Conservation (phyloP, 2,113 vertebrate species). For the Corvus cornix region DNA sequence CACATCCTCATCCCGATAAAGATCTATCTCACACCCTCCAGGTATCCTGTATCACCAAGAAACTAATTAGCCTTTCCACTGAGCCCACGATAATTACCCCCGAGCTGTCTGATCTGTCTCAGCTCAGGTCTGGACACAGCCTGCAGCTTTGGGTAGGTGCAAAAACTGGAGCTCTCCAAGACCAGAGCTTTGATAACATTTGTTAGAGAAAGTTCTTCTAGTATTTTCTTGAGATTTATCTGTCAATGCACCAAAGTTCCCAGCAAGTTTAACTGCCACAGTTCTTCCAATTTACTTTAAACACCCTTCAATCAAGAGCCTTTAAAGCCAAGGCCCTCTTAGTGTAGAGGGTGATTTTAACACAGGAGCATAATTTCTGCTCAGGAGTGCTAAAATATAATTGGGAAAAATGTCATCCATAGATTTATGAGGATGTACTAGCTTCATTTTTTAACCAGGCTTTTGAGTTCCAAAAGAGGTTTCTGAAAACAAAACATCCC, state of each 20-base stretch:
- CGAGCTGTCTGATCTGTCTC: not conserved
- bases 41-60: not conserved
- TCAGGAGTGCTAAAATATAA: constrained; percentile 12
- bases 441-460: not conserved
- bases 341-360: not conserved
- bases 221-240: not conserved
- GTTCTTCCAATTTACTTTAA: constrained; percentile 34
- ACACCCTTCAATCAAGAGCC: not conserved
- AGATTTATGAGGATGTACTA: not conserved
- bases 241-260: not conserved
- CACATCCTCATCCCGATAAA: not conserved
- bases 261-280: not conserved
- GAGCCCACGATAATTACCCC: not conserved
- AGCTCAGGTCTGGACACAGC: not conserved
- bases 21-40: not conserved
- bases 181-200: not conserved
- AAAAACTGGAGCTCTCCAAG: not conserved
- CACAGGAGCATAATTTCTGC: not conserved
- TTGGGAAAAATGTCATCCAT: not conserved
- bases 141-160: not conserved
- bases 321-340: not conserved
- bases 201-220: not conserved
- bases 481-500: not conserved
- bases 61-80: not conserved
- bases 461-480: not conserved